phyloP scores from a whole-genome alignment of 2,888 invertebrate genomes.

The Exephanes ischioxanthus region DNA sequence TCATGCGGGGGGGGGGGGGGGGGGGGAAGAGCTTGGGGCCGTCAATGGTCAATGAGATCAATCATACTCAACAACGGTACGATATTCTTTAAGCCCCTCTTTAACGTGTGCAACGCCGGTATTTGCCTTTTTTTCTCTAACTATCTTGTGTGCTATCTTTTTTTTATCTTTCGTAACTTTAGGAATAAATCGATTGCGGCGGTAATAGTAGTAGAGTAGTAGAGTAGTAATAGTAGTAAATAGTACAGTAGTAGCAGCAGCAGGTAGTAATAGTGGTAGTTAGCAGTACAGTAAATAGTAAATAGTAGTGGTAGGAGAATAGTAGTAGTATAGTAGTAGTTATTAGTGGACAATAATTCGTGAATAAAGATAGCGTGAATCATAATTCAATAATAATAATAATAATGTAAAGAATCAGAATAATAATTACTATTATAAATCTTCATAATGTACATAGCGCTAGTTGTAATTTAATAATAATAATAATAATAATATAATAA shows the following conservation, averaged over 20 bases:
- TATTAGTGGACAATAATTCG: slow-evolving; percentile 71
- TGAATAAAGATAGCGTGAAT: slow-evolving; percentile 67
- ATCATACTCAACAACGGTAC: slow-evolving; percentile 78
- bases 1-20: slow-evolving; percentile 21
- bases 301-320: slow-evolving; percentile 71
- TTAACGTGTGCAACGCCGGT: slow-evolving; percentile 48
- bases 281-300: slow-evolving; percentile 70
- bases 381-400: slow-evolving; percentile 72
- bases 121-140: slow-evolving; percentile 34
- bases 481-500: slow-evolving; percentile 75
- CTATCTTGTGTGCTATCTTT: slow-evolving; percentile 51
- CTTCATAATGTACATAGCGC: slow-evolving; percentile 80
- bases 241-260: slow-evolving; percentile 61
- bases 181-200: slow-evolving; percentile 81
- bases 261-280: slow-evolving; percentile 56
- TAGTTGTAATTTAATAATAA: slow-evolving; percentile 72
- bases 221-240: slow-evolving; percentile 61
- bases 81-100: slow-evolving; percentile 75
- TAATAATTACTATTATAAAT: slow-evolving; percentile 80
- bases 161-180: slow-evolving; percentile 70
- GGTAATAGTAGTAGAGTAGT: slow-evolving; percentile 75
- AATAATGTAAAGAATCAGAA: slow-evolving; percentile 75
- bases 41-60: slow-evolving; percentile 84
- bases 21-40: slow-evolving; percentile 38
- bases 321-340: slow-evolving; percentile 72